A percentile compares a stretch with the other conserved stretches of the same genome.
Evolutionary conservation across 2,888 invertebrate genomes (phyloP).

Genomic region (Pseudococcus jackbeardsleyi): DNA sequence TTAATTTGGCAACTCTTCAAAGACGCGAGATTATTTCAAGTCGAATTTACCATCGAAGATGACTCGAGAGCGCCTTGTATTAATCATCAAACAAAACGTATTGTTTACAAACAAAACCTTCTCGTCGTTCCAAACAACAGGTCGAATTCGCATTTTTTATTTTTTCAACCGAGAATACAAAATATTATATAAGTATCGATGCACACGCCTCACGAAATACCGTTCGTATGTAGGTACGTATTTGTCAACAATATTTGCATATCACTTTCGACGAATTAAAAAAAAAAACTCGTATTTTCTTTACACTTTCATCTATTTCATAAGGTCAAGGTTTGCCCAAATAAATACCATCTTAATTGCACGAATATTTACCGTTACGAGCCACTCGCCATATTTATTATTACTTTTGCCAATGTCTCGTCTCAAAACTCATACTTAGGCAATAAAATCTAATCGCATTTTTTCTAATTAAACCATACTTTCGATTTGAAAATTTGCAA

Average conservation of each 20-base stretch:
- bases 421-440: background rate
- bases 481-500: background rate
- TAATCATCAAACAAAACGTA: conserved; percentile 31
- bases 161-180: background rate
- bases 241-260: conserved; percentile 48
- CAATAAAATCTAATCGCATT: background rate
- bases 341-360: background rate
- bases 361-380: background rate
- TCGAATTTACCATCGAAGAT: conserved; percentile 17
- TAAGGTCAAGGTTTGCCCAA: conserved; percentile 40
- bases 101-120: conserved; percentile 24
- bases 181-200: conserved; percentile 48
- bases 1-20: conserved; percentile 47
- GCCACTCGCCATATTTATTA: background rate
- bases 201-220: background rate
- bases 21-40: conserved; percentile 33
- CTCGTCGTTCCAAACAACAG: background rate
- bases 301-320: conserved; percentile 35
- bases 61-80: conserved; percentile 40
- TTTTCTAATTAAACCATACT: background rate
- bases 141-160: background rate
- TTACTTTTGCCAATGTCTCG: background rate
- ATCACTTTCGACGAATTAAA: conserved; percentile 49
- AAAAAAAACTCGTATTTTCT: conserved; percentile 13
- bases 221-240: background rate